Conservation (phyloP, 2,113 vertebrate species). For the Sclerurus mexicanus region DNA sequence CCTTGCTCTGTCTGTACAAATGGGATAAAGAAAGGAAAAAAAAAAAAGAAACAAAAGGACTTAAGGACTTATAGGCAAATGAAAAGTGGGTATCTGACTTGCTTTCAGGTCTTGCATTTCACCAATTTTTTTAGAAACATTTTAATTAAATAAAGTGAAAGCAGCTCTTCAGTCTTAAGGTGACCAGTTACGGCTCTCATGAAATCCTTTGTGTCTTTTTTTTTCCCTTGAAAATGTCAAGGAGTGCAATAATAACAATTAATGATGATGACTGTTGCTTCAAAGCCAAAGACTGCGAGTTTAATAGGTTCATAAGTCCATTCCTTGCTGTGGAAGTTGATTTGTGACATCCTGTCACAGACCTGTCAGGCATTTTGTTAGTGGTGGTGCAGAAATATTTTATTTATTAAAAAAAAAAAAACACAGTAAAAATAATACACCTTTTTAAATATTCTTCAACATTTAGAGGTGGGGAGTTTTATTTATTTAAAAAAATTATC, state of each 20-base stretch:
- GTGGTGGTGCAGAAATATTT: not conserved
- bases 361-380: not conserved
- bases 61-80: rapidly evolving
- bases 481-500: not conserved
- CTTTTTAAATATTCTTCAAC: not conserved
- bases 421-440: not conserved
- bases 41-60: rapidly evolving
- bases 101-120: not conserved
- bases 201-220: not conserved
- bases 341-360: conserved; percentile 25
- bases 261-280: conserved; percentile 32
- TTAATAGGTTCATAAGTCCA: conserved; percentile 41
- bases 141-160: not conserved
- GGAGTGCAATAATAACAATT: conserved; percentile 31
- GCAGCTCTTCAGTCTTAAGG: not conserved
- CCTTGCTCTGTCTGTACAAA: not conserved
- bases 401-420: not conserved
- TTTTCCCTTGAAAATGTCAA: not conserved
- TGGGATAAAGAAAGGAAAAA: too few species aligned
- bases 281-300: conserved; percentile 3
- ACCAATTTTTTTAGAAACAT: not conserved
- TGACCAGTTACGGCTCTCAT: not conserved
- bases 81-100: not conserved
- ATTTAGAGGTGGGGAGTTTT: rapidly evolving
- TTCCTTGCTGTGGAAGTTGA: not conserved